Conservation (phyloP, 2,888 invertebrate species). For the Nipponacmea schrenckii region DNA sequence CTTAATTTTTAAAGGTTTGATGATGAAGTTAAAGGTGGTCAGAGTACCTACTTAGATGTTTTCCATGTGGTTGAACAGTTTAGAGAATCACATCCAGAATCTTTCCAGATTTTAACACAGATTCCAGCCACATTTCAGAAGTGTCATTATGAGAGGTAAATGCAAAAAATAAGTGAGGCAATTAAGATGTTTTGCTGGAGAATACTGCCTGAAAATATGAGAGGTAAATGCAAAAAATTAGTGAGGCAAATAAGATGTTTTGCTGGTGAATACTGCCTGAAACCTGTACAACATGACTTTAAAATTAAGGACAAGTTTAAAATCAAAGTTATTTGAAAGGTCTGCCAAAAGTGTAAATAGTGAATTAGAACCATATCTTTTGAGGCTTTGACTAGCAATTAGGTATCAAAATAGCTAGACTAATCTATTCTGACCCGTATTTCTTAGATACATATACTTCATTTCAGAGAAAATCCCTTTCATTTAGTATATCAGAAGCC, state of each 20-base stretch:
- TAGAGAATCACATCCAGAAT: constrained; percentile 39
- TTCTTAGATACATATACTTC: no score
- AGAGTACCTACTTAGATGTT: constrained; percentile 52
- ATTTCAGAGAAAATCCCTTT: constrained; percentile 50
- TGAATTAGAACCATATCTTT: no score
- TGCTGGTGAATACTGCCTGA: no score
- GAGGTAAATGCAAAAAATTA: constrained; percentile 32
- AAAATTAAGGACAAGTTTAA: no score
- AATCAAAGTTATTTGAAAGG: no score
- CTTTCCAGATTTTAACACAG: constrained; percentile 49
- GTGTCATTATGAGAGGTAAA: constrained; percentile 54
- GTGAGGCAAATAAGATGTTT: background rate
- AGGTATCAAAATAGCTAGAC: no score
- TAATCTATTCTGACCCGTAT: no score
- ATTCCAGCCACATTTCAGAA: constrained; percentile 64
- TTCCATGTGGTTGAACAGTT: constrained; percentile 55
- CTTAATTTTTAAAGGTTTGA: constrained; percentile 49
- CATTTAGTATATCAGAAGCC: constrained; percentile 57
- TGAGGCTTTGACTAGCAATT: no score
- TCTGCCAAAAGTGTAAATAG: no score
- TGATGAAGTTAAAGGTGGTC: constrained; percentile 57
- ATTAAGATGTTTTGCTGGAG: background rate
- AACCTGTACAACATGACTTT: no score
- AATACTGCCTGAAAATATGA: constrained; percentile 28
- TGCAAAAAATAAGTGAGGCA: background rate